A percentile compares a stretch with the other conserved stretches of the same genome.
These are phyloP conservation scores for Sporophila hypoxantha DNA, from an alignment of 2,113 vertebrate species.

Conservation along the genomic window DNA sequence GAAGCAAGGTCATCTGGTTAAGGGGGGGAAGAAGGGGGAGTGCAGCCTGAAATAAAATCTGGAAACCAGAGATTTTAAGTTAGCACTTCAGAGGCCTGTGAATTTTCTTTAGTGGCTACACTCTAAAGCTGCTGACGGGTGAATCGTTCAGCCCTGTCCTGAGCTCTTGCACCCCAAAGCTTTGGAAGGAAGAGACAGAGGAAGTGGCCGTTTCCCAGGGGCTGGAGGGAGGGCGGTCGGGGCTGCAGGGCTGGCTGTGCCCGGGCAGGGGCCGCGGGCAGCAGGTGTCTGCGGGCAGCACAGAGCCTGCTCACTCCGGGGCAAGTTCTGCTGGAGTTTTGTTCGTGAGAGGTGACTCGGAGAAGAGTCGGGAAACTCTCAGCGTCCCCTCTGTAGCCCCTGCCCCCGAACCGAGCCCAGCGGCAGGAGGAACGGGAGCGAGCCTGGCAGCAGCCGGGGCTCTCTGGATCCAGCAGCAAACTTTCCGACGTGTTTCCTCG, in stretches of 20 bases:
- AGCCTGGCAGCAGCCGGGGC: not conserved
- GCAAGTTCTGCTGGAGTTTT: not conserved
- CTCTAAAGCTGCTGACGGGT: not conserved
- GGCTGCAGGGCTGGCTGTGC: not conserved
- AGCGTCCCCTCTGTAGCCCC: not conserved
- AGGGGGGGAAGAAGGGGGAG: slow-evolving; percentile 38
- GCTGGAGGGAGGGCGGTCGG: not conserved
- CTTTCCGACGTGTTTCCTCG: not conserved
- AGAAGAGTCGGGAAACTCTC: not conserved
- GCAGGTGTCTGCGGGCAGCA: slow-evolving; percentile 24
- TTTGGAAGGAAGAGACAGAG: not conserved
- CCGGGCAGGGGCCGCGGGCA: not conserved
- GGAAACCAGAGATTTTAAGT: slow-evolving; percentile 60
- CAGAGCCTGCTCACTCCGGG: rapidly evolving
- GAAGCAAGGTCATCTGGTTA: slow-evolving; percentile 62
- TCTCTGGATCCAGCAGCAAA: not conserved
- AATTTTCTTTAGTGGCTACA: slow-evolving; percentile 31
- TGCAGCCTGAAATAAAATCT: slow-evolving; percentile 59
- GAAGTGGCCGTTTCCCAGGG: not conserved
- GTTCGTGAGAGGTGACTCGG: not conserved
- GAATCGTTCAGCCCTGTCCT: not conserved
- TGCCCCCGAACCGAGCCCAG: not conserved
- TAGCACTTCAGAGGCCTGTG: slow-evolving; percentile 56
- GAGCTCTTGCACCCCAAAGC: not conserved
- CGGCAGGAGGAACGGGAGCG: not conserved